A percentile compares a stretch with the other conserved stretches of the same genome.
Evolutionary conservation across 2,888 invertebrate species (phyloP).

Genomic region (Ophion costatus): DNA sequence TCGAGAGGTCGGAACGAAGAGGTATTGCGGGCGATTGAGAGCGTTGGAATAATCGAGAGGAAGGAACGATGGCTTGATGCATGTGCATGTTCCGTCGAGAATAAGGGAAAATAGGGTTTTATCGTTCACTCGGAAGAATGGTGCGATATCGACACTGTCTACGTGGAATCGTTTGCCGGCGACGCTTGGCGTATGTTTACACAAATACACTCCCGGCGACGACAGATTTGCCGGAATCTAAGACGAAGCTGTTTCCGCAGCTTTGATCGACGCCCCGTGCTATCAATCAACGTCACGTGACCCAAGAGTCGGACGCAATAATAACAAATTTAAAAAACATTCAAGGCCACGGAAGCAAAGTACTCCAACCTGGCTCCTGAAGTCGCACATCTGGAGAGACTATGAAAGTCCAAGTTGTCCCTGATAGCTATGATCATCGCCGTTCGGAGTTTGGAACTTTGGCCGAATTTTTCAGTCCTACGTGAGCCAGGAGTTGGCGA

Average conservation of each 20-base stretch:
- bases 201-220: neutral
- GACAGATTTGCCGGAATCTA: neutral
- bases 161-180: neutral
- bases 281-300: neutral
- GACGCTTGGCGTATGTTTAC: neutral
- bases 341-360: neutral
- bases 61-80: slow-evolving; percentile 13
- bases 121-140: slow-evolving; percentile 14
- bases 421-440: neutral
- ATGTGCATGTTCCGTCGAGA: slow-evolving; percentile 13
- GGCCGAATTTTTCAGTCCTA: no score
- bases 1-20: slow-evolving; percentile 24
- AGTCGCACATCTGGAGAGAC: neutral
- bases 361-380: neutral
- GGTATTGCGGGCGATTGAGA: slow-evolving; percentile 13
- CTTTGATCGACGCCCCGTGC: neutral
- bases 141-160: slow-evolving; percentile 7
- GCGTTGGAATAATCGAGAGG: neutral
- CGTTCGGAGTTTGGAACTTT: neutral
- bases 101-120: slow-evolving; percentile 13
- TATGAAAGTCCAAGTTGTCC: no score
- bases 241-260: neutral
- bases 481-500: neutral
- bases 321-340: neutral
- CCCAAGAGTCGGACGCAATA: neutral